A percentile compares a stretch with the other conserved stretches of the same genome.
Conservation (phyloP, 2,113 vertebrate species). For the Amphiprion percula region DNA sequence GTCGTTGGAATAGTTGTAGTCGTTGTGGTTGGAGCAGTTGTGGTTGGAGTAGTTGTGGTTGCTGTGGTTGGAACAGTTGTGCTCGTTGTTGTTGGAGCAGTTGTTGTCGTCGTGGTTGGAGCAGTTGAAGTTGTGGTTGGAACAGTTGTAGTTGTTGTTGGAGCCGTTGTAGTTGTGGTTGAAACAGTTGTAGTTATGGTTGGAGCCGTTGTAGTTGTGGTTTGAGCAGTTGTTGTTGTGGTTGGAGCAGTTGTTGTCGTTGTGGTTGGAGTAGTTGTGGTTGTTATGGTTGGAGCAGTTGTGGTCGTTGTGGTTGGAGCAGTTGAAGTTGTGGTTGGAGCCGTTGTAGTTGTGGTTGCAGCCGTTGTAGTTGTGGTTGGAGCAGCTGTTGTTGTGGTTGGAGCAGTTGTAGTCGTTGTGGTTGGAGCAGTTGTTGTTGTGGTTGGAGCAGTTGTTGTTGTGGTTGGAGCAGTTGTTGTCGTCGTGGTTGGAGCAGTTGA, state of each 20-base stretch:
- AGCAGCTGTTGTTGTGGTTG: background rate
- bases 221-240: background rate
- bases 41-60: too few species aligned
- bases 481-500: background rate
- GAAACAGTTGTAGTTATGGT: background rate
- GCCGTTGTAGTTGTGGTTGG: fast-evolving
- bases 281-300: too few species aligned
- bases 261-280: background rate
- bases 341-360: background rate
- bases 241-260: background rate
- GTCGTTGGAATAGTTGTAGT: background rate
- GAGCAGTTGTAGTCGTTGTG: background rate
- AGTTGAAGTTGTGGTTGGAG: too few species aligned
- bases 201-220: fast-evolving
- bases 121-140: too few species aligned
- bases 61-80: too few species aligned
- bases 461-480: background rate
- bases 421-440: background rate
- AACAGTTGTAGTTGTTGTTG: too few species aligned
- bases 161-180: too few species aligned
- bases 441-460: background rate
- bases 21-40: too few species aligned
- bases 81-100: too few species aligned
- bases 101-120: too few species aligned
- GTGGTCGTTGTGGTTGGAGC: too few species aligned